These are phyloP conservation scores for Pogonomyrmex californicus DNA, from an alignment of 1,140 invertebrate species.

Conservation along the genomic window DNA sequence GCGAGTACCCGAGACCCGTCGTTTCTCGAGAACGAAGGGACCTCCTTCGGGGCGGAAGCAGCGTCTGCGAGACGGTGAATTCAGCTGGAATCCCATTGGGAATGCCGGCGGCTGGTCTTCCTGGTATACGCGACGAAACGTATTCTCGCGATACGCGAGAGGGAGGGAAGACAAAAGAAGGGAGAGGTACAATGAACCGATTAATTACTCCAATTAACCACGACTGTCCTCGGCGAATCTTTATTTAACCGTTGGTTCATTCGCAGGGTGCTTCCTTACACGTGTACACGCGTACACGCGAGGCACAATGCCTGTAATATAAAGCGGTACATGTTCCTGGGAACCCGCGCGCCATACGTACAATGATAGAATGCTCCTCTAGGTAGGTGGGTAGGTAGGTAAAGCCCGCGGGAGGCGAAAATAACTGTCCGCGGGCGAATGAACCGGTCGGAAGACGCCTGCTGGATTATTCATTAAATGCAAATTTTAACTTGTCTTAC, in stretches of 20 bases:
- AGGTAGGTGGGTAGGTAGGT: background rate
- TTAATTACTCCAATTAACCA: constrained; percentile 77
- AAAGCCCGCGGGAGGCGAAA: constrained; percentile 31
- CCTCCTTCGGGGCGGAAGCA: constrained; percentile 31
- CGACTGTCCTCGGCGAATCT: constrained; percentile 70
- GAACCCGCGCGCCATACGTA: constrained; percentile 19
- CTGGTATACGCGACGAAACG: constrained; percentile 17
- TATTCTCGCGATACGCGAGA: constrained; percentile 69
- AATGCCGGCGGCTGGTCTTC: constrained; percentile 47
- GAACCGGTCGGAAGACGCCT: constrained; percentile 10
- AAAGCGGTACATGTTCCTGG: constrained; percentile 41
- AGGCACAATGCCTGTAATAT: constrained; percentile 25
- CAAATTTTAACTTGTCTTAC: constrained; percentile 34
- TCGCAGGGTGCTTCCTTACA: constrained; percentile 19
- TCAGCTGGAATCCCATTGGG: constrained; percentile 65
- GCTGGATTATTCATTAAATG: constrained; percentile 42
- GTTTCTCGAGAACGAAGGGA: constrained; percentile 36
- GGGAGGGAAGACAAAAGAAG: constrained; percentile 37
- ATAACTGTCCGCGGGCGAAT: constrained; percentile 30
- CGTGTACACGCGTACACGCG: constrained; percentile 23
- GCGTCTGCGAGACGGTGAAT: constrained; percentile 52
- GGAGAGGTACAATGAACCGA: constrained; percentile 70
- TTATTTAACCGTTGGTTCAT: constrained; percentile 66
- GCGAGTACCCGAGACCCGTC: constrained; percentile 46
- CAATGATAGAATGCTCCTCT: constrained; percentile 45